These are phyloP conservation scores for Fragum sueziense DNA, from an alignment of 2,888 invertebrate genomes.

Conservation along the genomic window DNA sequence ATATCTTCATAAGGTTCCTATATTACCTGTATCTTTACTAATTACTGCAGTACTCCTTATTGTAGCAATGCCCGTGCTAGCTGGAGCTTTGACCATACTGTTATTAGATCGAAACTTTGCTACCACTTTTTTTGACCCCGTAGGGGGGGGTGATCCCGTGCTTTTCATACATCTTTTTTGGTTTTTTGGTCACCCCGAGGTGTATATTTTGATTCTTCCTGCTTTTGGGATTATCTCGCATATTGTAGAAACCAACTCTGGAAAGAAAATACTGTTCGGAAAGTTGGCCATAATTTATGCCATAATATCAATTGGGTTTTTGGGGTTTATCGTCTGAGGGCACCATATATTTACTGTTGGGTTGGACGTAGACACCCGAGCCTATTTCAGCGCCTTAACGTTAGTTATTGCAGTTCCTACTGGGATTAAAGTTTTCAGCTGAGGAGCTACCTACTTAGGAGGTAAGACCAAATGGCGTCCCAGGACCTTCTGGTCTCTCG, in stretches of 20 bases:
- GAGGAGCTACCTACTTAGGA: conserved; percentile 85
- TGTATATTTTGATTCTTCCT: conserved; percentile 92
- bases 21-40: conserved; percentile 90
- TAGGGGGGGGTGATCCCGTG: conserved; percentile 91
- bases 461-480: conserved; percentile 86
- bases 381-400: conserved; percentile 92
- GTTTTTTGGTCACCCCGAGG: conserved; percentile 94
- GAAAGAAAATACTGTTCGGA: conserved; percentile 90
- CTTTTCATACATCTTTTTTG: conserved; percentile 93
- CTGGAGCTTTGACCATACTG: conserved; percentile 91
- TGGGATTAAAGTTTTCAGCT: conserved; percentile 92
- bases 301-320: conserved; percentile 90
- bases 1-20: conserved; percentile 86
- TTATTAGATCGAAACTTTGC: conserved; percentile 91
- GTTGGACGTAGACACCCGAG: conserved; percentile 92
- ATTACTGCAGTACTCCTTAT: conserved; percentile 87
- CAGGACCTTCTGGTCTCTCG: conserved; percentile 87
- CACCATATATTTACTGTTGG: conserved; percentile 94
- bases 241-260: conserved; percentile 86
- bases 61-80: conserved; percentile 89
- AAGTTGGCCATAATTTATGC: conserved; percentile 91
- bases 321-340: conserved; percentile 93
- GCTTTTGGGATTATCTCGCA: conserved; percentile 92
- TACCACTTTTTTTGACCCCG: conserved; percentile 91
- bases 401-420: conserved; percentile 94